phyloP scores from a whole-genome alignment of 2,797 vertebrate genomes.

The Chaunax sp. region DNA sequence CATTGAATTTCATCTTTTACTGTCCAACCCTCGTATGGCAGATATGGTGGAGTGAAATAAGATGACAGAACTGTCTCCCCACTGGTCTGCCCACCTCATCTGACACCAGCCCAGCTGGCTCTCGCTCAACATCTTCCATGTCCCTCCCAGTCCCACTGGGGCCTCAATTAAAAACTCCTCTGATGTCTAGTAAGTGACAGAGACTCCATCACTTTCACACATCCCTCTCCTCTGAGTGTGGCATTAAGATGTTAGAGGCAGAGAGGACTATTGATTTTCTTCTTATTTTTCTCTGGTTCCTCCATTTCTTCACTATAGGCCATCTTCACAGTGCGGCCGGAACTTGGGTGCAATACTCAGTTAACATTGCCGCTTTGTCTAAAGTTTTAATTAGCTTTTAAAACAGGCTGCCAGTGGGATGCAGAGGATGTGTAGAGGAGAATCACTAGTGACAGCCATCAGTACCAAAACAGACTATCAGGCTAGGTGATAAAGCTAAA shows the following conservation, averaged over 20 bases:
- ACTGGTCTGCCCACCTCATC: constrained; percentile 38
- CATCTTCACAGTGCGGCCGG: constrained; percentile 52
- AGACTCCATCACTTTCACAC: constrained; percentile 80
- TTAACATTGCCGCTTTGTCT: constrained; percentile 71
- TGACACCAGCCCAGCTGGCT: constrained; percentile 29
- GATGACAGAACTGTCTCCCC: constrained; percentile 18
- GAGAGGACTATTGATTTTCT: constrained; percentile 83
- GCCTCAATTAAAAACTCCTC: constrained; percentile 80
- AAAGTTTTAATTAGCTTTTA: constrained; percentile 81
- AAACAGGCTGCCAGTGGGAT: constrained; percentile 59
- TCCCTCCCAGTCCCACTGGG: constrained; percentile 57
- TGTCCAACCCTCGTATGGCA: background rate
- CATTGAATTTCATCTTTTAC: constrained; percentile 13
- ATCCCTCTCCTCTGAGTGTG: constrained; percentile 69
- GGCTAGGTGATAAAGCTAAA: constrained; percentile 61
- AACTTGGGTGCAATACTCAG: constrained; percentile 71
- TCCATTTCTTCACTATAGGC: constrained; percentile 66
- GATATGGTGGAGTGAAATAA: constrained; percentile 15
- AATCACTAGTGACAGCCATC: constrained; percentile 80
- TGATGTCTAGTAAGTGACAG: constrained; percentile 81
- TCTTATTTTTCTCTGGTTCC: constrained; percentile 32
- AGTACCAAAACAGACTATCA: constrained; percentile 56
- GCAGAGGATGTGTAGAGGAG: constrained; percentile 59
- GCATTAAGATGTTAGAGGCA: constrained; percentile 83
- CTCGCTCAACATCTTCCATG: constrained; percentile 54